A percentile compares a stretch with the other conserved stretches of the same genome.
These are phyloP conservation scores for Myripristis jacobus DNA, from an alignment of 2,797 vertebrate species.

Conservation along the genomic window DNA sequence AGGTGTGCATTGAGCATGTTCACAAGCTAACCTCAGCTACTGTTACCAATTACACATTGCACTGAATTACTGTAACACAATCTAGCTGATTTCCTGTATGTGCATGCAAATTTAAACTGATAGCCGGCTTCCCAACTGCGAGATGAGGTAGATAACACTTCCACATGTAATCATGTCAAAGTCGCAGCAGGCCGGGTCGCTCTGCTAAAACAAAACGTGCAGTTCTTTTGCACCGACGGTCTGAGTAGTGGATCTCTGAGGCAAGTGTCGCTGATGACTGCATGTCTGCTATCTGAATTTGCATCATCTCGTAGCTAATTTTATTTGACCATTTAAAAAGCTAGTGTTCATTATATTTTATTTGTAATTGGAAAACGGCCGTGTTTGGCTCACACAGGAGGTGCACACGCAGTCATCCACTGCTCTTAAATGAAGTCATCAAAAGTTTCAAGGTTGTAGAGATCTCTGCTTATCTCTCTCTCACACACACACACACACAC, in stretches of 20 bases:
- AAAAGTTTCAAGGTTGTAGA: neutral
- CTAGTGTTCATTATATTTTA: neutral
- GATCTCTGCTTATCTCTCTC: no score
- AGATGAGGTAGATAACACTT: neutral
- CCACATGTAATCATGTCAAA: neutral
- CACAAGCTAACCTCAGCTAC: neutral
- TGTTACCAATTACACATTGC: slow-evolving; percentile 11
- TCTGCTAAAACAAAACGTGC: no score
- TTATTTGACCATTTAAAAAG: no score
- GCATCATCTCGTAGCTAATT: no score
- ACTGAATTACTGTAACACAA: neutral
- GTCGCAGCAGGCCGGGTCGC: slow-evolving; percentile 2
- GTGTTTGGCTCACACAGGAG: neutral
- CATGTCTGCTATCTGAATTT: no score
- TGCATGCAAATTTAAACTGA: neutral
- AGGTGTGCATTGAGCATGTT: slow-evolving; percentile 16
- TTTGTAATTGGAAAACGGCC: neutral
- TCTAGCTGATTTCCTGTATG: neutral
- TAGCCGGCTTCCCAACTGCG: neutral
- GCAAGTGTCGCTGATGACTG: no score
- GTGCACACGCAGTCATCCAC: neutral
- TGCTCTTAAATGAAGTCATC: neutral
- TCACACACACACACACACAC: no score
- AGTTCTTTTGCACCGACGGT: neutral
- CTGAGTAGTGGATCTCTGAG: no score